Evolutionary conservation across 1,140 invertebrate species (phyloP), one percentile per base, ranked within the genome.

Genomic region (Microplitis mediator): DNA sequence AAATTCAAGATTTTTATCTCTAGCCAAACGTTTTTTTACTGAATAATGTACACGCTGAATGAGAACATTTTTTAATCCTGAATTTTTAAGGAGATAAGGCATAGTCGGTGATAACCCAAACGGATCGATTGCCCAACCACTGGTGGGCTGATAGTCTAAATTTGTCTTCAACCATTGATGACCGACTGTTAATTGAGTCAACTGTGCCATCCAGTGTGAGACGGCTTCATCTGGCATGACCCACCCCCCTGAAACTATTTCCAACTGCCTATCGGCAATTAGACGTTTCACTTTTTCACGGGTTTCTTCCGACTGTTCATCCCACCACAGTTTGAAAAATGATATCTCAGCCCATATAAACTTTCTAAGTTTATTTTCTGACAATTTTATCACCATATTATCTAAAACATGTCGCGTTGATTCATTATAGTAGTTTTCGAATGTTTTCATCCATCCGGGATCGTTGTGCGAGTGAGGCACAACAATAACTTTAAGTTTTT

Each of bases 211-310:
- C 91, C 97, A 97, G 84, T 98, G 96, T 0, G 96, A 92, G 73
- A 94, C 96, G 0, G 97, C 95, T 88, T 99, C 98, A 83, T 99
- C 98, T n/a, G 95, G 94, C 97, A 99, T 99, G 0, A 98, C 97
- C 97, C 97, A 99, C 13, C 97, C 97, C n/a, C 97, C 97, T 0
- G 96, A 96, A 0, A 97, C 95, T 73, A 93, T 92, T 86, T 95
- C 94, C 36, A 95, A 84, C 80, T 95, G 92, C 13, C 90, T 89
- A 72, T 89, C 90, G 23, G 89, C 84, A 0, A 93, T 79, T 16
- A 93, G 84, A 74, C 90, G 91, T 88, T 92, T 93, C 13, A 98
- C 93, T 77, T 89, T 87, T 56, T 90, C 86, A 73, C 91, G 92
- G 6, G 91, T 91, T 14, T 90, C 88, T 61, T 92, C 88, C 0